Evolutionary conservation across 2,113 vertebrate genomes (phyloP), one percentile per base, ranked within the genome.

Genomic region (Podarcis cretensis): DNA sequence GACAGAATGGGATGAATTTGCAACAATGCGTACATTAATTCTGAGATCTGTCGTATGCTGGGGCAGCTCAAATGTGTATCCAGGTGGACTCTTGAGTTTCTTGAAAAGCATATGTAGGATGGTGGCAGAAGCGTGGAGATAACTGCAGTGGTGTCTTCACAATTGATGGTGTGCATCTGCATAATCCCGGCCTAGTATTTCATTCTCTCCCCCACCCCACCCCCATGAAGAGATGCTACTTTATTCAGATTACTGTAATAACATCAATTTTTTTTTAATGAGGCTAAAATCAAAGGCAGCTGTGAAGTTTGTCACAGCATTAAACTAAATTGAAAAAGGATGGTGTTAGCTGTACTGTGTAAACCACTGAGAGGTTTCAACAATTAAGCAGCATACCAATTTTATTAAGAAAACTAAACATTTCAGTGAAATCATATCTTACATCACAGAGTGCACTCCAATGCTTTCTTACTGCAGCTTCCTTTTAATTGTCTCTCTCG

Each of bases 191-290:
- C 83, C 85, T 0, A 0, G 0, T 57, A 18, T 1, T 87, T 63
- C 1, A 9, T 0, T 0, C 59, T 86, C 86, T 76, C 87, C 76
- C 89, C 76, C 13, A 1, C 37, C 20, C 14, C 6, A 3, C 32
- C 30, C 85, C 80, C 25, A 32, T 83, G 83, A 83, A 1, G 32
- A 69, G 83, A 90, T 0, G 0, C 54, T 90, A 21, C 66, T 89
- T 71, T n/a, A 76, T 94, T 94, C 80, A 93, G 63, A 37, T 7
- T 54, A 66, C 68, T 81, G 35, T 75, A 78, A 85, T 90, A 93
- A 81, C 79, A 83, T 80, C 78, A 81, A 48, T 48, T 81, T 69
- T 87, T 87, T 75, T 6, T 18, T 69, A n/a, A 40, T 5, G 2
- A 69, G 79, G 73, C 7, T 21, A 25, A 68, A 69, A 79, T 79